Evolutionary conservation across 1,140 invertebrate genomes (phyloP).

Genomic region (Bombus ignitus): DNA sequence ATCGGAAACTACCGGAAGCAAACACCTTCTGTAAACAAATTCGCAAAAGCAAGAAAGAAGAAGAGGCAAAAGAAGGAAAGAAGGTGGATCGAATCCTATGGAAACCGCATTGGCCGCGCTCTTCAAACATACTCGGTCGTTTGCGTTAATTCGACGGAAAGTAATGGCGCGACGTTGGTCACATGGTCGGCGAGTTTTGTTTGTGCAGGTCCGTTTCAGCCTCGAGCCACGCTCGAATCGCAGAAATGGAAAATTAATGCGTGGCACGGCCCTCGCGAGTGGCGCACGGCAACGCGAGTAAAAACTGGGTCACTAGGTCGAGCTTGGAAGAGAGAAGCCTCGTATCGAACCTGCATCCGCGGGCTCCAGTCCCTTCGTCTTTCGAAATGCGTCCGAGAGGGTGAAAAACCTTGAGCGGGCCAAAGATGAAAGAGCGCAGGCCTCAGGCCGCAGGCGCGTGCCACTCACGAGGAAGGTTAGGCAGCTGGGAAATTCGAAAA

Average conservation of each 20-base stretch:
- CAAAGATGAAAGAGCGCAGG: not conserved
- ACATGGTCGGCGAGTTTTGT: conserved; percentile 5
- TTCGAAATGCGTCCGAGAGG: not conserved
- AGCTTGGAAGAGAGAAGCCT: conserved; percentile 48
- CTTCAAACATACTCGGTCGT: not conserved
- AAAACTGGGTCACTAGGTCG: conserved; percentile 72
- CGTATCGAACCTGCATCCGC: conserved; percentile 64
- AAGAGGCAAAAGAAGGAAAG: not conserved
- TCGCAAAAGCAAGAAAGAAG: not conserved
- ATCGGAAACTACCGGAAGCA: not conserved
- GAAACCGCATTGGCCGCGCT: not conserved
- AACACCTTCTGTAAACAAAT: not conserved
- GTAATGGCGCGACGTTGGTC: not conserved
- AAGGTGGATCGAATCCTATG: not conserved
- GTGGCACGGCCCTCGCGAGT: conserved; percentile 7
- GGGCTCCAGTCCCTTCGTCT: conserved; percentile 22
- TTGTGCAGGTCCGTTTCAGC: not conserved
- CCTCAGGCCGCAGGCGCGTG: not conserved
- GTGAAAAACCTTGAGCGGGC: conserved; percentile 1
- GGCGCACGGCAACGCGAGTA: conserved; percentile 30
- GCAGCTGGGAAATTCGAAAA: no score
- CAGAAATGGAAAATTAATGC: conserved; percentile 45
- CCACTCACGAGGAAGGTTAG: not conserved
- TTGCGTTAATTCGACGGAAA: conserved; percentile 18
- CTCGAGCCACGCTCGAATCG: not conserved